Conservation (phyloP, 64 coral and sea anemone species). For the Actinia equina region DNA sequence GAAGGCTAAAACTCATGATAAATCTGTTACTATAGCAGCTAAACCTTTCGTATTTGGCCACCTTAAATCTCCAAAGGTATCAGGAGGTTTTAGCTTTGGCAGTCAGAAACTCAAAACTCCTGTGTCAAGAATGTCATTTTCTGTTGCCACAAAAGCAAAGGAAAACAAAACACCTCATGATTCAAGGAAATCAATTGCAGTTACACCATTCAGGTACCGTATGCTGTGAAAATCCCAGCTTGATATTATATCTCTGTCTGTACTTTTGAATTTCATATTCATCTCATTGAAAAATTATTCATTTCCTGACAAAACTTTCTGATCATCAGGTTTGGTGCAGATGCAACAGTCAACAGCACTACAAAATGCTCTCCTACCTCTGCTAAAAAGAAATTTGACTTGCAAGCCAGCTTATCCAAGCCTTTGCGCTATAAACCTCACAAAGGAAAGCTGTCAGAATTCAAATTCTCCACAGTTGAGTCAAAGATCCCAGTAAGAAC, state of each 20-base stretch:
- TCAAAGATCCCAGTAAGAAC: conserved; percentile 23
- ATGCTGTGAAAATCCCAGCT: too few species aligned
- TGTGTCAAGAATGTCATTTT: conserved; percentile 49
- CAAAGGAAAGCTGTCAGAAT: conserved; percentile 72
- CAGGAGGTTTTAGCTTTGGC: conserved; percentile 25
- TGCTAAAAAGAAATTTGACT: conserved; percentile 82
- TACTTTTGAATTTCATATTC: neutral
- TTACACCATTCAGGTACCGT: conserved; percentile 65
- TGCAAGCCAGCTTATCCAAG: conserved; percentile 92
- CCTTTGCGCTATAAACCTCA: conserved; percentile 85
- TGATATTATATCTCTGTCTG: too few species aligned
- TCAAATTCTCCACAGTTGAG: conserved; percentile 52
- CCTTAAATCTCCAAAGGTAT: conserved; percentile 59
- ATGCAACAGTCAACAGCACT: neutral
- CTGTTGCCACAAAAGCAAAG: neutral
- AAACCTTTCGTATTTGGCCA: conserved; percentile 7
- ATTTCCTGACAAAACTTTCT: neutral
- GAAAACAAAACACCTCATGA: conserved; percentile 49
- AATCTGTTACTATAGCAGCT: conserved; percentile 2
- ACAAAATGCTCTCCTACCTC: conserved; percentile 17
- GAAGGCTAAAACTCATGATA: neutral
- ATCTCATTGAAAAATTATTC: neutral
- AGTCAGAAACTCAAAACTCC: conserved; percentile 52
- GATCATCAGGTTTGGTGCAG: neutral
- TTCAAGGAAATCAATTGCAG: conserved; percentile 47